Evolutionary conservation across 2,113 vertebrate species (phyloP).

Genomic region (Cnemophilus loriae): DNA sequence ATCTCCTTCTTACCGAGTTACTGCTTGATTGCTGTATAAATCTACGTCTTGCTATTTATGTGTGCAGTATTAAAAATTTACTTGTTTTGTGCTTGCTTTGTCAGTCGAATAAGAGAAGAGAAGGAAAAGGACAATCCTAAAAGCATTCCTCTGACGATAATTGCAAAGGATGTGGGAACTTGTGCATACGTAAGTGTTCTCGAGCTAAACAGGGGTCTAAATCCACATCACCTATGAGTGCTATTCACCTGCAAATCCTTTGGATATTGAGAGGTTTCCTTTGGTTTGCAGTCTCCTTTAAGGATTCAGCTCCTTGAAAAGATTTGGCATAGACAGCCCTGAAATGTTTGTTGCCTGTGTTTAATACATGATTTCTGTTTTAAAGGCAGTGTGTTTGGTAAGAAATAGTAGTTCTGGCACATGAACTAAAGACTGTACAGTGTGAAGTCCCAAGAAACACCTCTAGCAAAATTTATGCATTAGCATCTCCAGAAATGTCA

Average conservation of each 20-base stretch:
- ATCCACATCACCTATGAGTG: background rate
- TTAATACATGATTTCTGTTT: background rate
- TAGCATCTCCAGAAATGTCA: background rate
- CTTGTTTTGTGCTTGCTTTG: conserved; percentile 47
- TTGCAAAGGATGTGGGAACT: conserved; percentile 88
- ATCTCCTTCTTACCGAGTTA: background rate
- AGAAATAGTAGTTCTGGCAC: background rate
- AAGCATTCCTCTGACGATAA: conserved; percentile 90
- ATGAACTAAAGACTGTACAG: background rate
- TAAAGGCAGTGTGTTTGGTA: background rate
- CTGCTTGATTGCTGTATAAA: background rate
- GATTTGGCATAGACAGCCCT: background rate
- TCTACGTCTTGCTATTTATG: background rate
- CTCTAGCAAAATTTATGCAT: background rate
- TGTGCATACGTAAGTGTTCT: conserved; percentile 86
- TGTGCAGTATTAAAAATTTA: background rate
- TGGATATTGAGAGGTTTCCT: background rate
- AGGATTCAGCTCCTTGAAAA: background rate
- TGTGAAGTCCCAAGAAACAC: background rate
- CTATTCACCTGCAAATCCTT: background rate
- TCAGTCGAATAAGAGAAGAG: conserved; percentile 87
- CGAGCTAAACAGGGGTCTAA: background rate
- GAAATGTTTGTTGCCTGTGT: background rate
- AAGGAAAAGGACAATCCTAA: conserved; percentile 90
- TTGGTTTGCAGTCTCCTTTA: background rate